Evolutionary conservation across 2,113 vertebrate genomes (phyloP), one percentile per base, ranked within the genome.

Genomic region (Dicentrarchus labrax): DNA sequence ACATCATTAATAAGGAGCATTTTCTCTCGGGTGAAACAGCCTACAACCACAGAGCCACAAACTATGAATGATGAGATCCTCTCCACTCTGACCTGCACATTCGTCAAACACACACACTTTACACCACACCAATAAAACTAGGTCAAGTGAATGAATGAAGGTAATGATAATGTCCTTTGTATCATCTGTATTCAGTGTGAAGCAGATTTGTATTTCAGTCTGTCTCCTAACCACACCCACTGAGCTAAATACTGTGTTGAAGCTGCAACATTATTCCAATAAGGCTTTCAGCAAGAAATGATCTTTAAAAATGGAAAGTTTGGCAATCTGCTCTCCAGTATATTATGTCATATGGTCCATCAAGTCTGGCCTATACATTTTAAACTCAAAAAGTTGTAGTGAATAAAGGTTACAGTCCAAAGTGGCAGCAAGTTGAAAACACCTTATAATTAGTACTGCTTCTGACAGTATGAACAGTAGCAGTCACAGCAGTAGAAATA

Each of bases 171-270:
- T 62, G 15, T 41, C 19, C 8, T 19, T 50, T 21, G 24, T 16
- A 62, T 60, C 41, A 45, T 24, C 43, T 78, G 65, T 59, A 12
- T 68, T 77, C 53, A 78, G 16, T 39, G 9, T 38, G 53, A 39
- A 47, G 62, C 5, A 41, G 16, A 57, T 38, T 2, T 39, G 43
- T 57, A 38, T 48, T 79, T 36, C 51, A 72, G 9, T 67, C 50
- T 10, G 21, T 56, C 12, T 47, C 19, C 13, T 43, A 21, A 73
- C 24, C 5, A 38, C 48, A 70, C 12, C 30, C 19, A 50, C 43
- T 39, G 45, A 62, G 17, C 8, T 41, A 54, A 72, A 56, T 47
- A 41, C 8, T 73, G 16, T 50, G 41, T 16, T 47, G 19, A 59
- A 73, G n/a, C 6, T 30, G 19, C 13, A 48, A 61, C 24, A 61